These are phyloP conservation scores for Odontomyia ornata DNA, from an alignment of 2,888 invertebrate genomes.

Conservation along the genomic window DNA sequence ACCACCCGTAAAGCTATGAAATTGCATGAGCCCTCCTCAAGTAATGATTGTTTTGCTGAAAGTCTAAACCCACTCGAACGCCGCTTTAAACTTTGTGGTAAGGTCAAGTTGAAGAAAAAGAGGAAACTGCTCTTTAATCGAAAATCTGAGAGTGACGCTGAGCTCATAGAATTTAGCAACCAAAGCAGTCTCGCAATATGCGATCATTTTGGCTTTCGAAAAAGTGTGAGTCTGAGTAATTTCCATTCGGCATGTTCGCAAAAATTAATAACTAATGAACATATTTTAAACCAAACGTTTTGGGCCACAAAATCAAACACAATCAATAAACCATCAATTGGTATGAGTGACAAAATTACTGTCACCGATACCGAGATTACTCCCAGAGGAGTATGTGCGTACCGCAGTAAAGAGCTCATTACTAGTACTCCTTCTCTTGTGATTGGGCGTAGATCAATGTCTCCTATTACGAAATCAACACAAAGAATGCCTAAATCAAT, in stretches of 20 bases:
- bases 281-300: too few relatives aligned
- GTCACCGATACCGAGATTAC: neutral
- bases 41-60: neutral
- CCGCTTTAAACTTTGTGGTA: neutral
- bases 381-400: conserved; percentile 55
- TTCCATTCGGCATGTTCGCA: neutral
- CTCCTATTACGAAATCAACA: conserved; percentile 87
- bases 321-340: neutral
- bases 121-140: conserved; percentile 11
- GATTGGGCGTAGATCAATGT: conserved; percentile 80
- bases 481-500: conserved; percentile 87
- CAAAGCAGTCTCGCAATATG: neutral
- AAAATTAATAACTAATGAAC: too few relatives aligned
- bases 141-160: conserved; percentile 14
- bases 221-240: conserved; percentile 24
- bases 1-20: neutral
- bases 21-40: neutral
- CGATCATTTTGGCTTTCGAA: neutral
- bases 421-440: conserved; percentile 61
- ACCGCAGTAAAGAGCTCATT: conserved; percentile 59
- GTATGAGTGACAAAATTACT: neutral
- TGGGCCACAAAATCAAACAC: too few relatives aligned
- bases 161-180: neutral
- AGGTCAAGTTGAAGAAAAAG: neutral
- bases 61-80: neutral